A percentile compares a stretch with the other conserved stretches of the same genome.
phyloP scores from a whole-genome alignment of 2,888 invertebrate genomes.

The Rhabditoides inermis region DNA sequence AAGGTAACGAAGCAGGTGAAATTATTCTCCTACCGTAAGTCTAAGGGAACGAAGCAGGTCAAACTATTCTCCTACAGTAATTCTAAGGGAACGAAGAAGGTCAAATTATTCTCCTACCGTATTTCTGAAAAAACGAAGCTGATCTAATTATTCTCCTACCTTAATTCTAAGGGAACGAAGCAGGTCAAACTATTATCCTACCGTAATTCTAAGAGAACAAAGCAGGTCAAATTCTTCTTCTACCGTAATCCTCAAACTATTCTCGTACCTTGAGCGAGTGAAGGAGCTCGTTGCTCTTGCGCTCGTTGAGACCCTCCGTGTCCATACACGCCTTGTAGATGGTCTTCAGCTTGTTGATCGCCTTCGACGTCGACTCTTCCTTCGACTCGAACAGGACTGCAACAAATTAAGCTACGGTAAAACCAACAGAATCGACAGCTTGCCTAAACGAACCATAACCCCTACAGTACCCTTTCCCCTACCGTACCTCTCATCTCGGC shows the following conservation, averaged over 20 bases:
- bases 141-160: not conserved
- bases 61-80: conserved; percentile 4
- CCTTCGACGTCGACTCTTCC: conserved; percentile 28
- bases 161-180: too few species aligned
- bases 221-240: not conserved
- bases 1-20: too few species aligned
- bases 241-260: conserved; percentile 7
- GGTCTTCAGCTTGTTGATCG: conserved; percentile 37
- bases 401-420: conserved; percentile 3
- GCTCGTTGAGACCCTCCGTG: conserved; percentile 24
- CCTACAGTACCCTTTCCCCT: not conserved
- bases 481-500: conserved; percentile 34
- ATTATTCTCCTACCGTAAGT: conserved; percentile 9
- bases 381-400: conserved; percentile 41
- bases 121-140: not conserved
- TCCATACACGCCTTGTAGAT: conserved; percentile 43
- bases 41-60: not conserved
- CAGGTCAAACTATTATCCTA: conserved; percentile 11
- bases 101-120: conserved; percentile 8
- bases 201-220: not conserved
- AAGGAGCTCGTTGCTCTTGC: conserved; percentile 32
- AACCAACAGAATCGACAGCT: not conserved
- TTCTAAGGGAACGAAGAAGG: too few species aligned
- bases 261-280: conserved; percentile 8
- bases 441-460: not conserved